Evolutionary conservation across 2,113 vertebrate species (phyloP).

Genomic region (Sphaerodactylus townsendi): DNA sequence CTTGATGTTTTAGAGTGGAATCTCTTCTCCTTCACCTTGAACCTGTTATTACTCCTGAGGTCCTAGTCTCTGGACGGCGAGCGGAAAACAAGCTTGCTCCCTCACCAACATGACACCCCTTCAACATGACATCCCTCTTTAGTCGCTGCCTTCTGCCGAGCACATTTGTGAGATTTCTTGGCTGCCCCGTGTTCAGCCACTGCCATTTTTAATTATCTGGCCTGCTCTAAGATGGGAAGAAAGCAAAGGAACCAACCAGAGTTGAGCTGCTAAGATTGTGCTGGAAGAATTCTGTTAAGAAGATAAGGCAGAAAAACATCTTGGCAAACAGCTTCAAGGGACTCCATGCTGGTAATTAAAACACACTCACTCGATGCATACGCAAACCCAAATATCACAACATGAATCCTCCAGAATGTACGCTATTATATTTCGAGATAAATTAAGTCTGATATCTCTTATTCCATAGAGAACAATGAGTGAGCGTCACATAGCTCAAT

Average conservation of each 20-base stretch:
- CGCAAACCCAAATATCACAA: not conserved
- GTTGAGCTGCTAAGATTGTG: not conserved
- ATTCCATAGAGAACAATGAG: not conserved
- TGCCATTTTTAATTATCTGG: not conserved
- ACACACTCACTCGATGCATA: not conserved
- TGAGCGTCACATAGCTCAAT: not conserved
- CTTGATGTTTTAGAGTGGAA: no score
- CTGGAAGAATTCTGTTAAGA: no score
- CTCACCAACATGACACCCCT: no score
- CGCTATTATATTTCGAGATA: not conserved
- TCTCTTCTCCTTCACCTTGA: no score
- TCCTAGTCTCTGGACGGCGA: no score
- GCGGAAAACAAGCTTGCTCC: no score
- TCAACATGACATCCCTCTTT: no score
- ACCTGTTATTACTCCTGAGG: no score
- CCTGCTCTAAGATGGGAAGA: not conserved
- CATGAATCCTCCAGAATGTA: not conserved
- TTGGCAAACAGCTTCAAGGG: not conserved
- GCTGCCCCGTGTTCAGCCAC: not conserved
- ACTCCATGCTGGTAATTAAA: not conserved
- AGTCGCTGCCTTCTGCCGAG: not conserved
- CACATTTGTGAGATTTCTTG: not conserved
- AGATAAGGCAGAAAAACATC: not conserved
- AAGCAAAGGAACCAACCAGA: not conserved
- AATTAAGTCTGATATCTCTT: constrained; percentile 1